These are phyloP conservation scores for Formicarius rufipectus DNA, from an alignment of 2,113 vertebrate genomes.

Conservation along the genomic window DNA sequence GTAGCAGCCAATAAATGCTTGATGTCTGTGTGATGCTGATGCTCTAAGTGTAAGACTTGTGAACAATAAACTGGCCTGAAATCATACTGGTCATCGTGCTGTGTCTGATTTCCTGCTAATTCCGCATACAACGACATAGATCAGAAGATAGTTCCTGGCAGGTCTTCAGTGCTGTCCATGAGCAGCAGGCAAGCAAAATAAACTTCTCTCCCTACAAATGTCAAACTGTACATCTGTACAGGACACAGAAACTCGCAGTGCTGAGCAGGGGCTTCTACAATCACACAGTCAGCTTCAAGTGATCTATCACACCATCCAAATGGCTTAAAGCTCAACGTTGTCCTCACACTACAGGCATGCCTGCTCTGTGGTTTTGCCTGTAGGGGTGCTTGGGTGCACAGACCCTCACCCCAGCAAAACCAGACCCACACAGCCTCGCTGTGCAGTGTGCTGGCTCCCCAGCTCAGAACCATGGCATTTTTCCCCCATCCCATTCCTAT, in stretches of 20 bases:
- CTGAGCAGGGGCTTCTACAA: not conserved
- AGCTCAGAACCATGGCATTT: not conserved
- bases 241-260: fast-evolving
- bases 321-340: not conserved
- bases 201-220: not conserved
- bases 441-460: not conserved
- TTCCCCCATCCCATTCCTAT: not conserved
- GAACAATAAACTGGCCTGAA: too few species aligned
- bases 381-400: not conserved
- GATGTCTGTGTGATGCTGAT: too few species aligned
- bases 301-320: not conserved
- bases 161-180: not conserved
- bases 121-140: too few species aligned
- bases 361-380: not conserved
- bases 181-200: not conserved
- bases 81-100: too few species aligned
- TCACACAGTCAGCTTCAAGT: not conserved
- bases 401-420: not conserved
- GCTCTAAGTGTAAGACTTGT: too few species aligned
- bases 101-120: too few species aligned
- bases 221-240: not conserved
- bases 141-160: not conserved
- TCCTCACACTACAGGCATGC: not conserved
- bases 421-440: too few species aligned
- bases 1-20: too few species aligned